Percentiles rank a stretch among this genome's conserved stretches.
These are phyloP conservation scores for Ibidorhyncha struthersii DNA, from an alignment of 2,113 vertebrate species.

Conservation along the genomic window DNA sequence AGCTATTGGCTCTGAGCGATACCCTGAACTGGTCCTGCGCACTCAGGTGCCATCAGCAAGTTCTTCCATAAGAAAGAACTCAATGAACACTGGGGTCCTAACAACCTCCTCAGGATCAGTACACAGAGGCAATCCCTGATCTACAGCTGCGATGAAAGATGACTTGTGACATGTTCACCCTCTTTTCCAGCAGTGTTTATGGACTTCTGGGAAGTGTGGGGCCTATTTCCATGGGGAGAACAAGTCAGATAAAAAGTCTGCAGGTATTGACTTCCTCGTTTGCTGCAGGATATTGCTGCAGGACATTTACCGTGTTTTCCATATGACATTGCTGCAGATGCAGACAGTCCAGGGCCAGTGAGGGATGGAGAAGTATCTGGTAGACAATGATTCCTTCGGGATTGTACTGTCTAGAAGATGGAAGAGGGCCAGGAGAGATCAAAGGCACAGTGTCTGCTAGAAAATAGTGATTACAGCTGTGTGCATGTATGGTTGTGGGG, in stretches of 20 bases:
- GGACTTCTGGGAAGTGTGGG: not conserved
- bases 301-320: not conserved
- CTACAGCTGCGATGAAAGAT: fast-evolving
- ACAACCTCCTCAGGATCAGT: not conserved
- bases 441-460: not conserved
- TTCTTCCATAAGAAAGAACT: not conserved
- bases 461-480: slow-evolving; percentile 9
- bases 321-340: not conserved
- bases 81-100: fast-evolving
- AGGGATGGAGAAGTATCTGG: not conserved
- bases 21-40: not conserved
- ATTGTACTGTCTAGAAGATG: slow-evolving; percentile 22
- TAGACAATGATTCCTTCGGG: not conserved
- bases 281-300: not conserved
- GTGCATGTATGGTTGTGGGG: not conserved
- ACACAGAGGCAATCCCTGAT: not conserved
- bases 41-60: fast-evolving
- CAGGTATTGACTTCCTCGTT: not conserved
- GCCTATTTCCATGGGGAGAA: not conserved
- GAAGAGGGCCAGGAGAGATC: slow-evolving; percentile 32
- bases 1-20: not conserved
- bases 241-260: not conserved
- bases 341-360: not conserved
- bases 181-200: not conserved
- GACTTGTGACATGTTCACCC: fast-evolving